Evolutionary conservation across 2,797 vertebrate genomes (phyloP), one percentile per base, ranked within the genome.

Genomic region (Synanceia verrucosa): DNA sequence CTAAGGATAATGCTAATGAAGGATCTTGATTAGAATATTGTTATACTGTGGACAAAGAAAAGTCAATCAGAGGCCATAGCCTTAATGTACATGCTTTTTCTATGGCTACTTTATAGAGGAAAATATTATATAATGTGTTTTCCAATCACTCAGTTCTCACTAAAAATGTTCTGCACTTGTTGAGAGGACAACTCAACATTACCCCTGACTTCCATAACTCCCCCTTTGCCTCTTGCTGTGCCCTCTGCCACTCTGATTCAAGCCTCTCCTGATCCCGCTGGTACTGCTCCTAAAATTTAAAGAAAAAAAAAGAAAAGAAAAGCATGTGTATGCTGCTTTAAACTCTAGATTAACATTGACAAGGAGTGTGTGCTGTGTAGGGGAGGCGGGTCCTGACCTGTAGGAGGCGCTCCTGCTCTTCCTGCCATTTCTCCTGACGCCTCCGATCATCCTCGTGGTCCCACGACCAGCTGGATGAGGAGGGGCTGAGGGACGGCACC

Each of bases 371-470:
- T 51, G 19, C n/a, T 9, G 21, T 19, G 11, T 5, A 24, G 21
- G 48, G 1, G 18, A 39, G 12, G 14, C 12, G 1, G 7, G 2
- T 33, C 14, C 52, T 46, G 85, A 98, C 98, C 97, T 99, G 97
- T 62, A 99, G 91, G 70, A 97, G 94, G 75, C 95, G 95, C 39
- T 99, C 97, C 83, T 99, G 98, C 69, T 98, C 97, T 87, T 96
- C 95, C 88, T 98, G 98, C 98, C 97, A 99, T 79, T 95, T 95
- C 88, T 98, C 97, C 83, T 98, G 98, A 2, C 96, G 88, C 84
- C 92, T 94, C 18, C 95, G 91, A 79, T 99, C 96, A 76, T 96
- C 96, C 71, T 98, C 96, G 1, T 85, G 91, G 92, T 99, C 96
- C 98, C 97, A 99, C 0, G 94, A 94, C 92, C 96, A 96, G 75